These are phyloP conservation scores for Gracilinanus agilis DNA, from an alignment of 2,113 vertebrate species.

Conservation along the genomic window DNA sequence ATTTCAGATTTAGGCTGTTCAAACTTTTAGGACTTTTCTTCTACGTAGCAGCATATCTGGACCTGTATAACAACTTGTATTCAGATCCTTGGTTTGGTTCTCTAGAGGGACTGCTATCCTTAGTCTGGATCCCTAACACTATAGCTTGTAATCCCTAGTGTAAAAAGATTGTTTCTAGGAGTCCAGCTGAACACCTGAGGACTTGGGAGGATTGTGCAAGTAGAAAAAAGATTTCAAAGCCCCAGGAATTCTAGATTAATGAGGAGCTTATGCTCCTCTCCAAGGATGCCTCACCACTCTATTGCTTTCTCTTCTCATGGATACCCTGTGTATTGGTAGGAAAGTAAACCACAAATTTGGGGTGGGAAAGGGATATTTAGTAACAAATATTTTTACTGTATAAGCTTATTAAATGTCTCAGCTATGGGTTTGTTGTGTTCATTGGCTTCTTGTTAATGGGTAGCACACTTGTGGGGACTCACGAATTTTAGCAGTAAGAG, in stretches of 20 bases:
- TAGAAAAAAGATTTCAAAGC: background rate
- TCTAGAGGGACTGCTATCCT: background rate
- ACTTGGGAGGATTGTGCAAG: background rate
- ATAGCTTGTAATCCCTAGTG: background rate
- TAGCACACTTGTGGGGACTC: background rate
- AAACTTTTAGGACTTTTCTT: background rate
- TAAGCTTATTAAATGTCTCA: background rate
- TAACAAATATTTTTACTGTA: background rate
- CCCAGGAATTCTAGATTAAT: background rate
- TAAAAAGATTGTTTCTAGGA: background rate
- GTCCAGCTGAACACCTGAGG: background rate
- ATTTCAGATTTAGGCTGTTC: background rate
- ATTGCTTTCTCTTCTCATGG: background rate
- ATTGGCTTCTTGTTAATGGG: background rate
- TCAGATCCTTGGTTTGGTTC: background rate
- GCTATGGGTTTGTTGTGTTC: background rate
- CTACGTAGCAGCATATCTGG: background rate
- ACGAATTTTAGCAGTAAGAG: background rate
- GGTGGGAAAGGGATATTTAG: background rate
- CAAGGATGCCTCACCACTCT: background rate
- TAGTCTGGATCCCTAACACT: background rate
- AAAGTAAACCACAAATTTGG: background rate
- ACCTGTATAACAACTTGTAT: background rate
- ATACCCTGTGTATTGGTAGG: background rate
- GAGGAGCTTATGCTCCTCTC: background rate